Evolutionary conservation across 2,797 vertebrate species (phyloP).

Genomic region (Malacoraja senta): DNA sequence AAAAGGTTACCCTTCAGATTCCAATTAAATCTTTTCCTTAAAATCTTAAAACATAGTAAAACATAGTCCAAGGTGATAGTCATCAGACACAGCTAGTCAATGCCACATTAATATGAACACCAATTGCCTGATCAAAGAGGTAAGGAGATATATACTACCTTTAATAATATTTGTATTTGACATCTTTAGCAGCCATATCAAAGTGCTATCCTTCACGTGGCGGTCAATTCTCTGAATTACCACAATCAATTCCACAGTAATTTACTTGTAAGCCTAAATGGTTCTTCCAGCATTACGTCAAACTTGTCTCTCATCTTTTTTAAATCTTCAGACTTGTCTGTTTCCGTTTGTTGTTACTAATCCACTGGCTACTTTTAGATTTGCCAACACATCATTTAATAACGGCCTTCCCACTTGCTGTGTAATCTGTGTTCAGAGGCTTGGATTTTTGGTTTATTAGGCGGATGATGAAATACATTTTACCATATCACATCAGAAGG

Average conservation of each 20-base stretch:
- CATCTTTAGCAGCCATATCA: no score
- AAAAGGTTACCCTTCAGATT: no score
- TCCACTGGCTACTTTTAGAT: background rate
- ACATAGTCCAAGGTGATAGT: background rate
- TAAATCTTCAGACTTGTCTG: slow-evolving; percentile 2
- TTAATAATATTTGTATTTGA: background rate
- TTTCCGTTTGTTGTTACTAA: background rate
- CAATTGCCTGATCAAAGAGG: background rate
- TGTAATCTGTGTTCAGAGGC: background rate
- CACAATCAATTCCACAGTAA: background rate
- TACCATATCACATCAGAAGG: background rate
- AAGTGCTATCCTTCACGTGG: background rate
- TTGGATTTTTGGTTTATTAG: background rate
- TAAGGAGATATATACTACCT: background rate
- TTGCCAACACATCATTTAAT: background rate
- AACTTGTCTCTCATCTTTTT: background rate
- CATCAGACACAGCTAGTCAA: background rate
- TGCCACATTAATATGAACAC: background rate
- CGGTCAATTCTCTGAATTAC: background rate
- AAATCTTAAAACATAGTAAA: background rate
- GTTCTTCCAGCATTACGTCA: background rate
- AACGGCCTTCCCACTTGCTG: background rate
- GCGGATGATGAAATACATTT: background rate
- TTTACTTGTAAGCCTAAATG: background rate
- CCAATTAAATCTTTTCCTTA: no score